Percentiles rank a stretch among this genome's conserved stretches.
Evolutionary conservation across 2,113 vertebrate species (phyloP).

Genomic region (Reinhardtius hippoglossoides): DNA sequence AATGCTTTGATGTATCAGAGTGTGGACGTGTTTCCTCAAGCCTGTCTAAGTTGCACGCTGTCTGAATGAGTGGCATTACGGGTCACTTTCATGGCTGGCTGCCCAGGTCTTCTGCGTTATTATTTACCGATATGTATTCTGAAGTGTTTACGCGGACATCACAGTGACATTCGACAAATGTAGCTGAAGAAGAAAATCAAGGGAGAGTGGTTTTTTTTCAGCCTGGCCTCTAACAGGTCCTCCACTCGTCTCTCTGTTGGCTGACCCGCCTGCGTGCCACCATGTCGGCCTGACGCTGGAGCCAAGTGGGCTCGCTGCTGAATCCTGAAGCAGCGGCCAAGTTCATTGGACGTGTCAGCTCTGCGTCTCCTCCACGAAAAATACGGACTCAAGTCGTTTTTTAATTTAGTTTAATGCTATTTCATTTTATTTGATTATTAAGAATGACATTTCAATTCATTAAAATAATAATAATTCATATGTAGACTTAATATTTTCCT

Average conservation of each 20-base stretch:
- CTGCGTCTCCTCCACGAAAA: no score
- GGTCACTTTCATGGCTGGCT: constrained; percentile 62
- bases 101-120: constrained; percentile 30
- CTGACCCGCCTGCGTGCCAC: constrained; percentile 38
- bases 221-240: constrained; percentile 21
- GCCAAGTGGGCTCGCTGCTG: constrained; percentile 33
- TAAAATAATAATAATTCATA: no score
- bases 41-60: constrained; percentile 25
- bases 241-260: constrained; percentile 22
- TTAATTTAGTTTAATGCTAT: no score
- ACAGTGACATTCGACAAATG: constrained; percentile 3
- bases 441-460: no score
- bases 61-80: constrained; percentile 43
- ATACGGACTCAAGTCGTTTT: no score
- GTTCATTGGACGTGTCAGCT: no score
- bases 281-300: constrained; percentile 36
- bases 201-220: constrained; percentile 32
- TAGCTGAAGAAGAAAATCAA: constrained; percentile 21
- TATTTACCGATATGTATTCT: constrained; percentile 48
- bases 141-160: constrained; percentile 36
- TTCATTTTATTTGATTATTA: no score
- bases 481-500: no score
- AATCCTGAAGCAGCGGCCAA: no score
- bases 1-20: constrained; percentile 37
- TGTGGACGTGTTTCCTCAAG: constrained; percentile 53